Conservation (phyloP, 2,888 invertebrate species). For the Oxycera nigricornis region DNA sequence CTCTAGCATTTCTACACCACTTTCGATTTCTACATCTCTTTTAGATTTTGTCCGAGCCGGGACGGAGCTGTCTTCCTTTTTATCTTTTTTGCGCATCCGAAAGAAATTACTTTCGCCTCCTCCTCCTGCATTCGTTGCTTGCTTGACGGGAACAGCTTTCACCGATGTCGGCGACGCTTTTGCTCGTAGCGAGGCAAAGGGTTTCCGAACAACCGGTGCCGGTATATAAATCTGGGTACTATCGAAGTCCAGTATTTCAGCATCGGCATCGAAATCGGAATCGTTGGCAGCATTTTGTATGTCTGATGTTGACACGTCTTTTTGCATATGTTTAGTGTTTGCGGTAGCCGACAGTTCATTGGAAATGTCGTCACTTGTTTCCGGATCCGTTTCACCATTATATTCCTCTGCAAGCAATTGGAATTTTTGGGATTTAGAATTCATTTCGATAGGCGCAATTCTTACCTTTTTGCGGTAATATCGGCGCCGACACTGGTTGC, state of each 20-base stretch:
- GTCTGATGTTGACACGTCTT: background rate
- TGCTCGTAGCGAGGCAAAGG: conserved; percentile 15
- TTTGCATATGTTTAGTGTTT: background rate
- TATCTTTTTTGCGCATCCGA: conserved; percentile 52
- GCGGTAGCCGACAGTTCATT: conserved; percentile 46
- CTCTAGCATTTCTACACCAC: conserved; percentile 61
- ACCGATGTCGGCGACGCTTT: background rate
- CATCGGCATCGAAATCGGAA: conserved; percentile 29
- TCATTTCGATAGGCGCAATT: background rate
- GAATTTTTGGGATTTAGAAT: too few species aligned
- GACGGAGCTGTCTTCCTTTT: conserved; percentile 41
- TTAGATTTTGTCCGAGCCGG: conserved; percentile 40
- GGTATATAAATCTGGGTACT: background rate
- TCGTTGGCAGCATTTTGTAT: background rate
- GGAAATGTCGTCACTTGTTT: conserved; percentile 57
- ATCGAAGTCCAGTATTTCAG: conserved; percentile 14
- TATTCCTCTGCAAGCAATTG: background rate
- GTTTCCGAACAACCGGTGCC: background rate
- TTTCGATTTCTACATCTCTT: conserved; percentile 58
- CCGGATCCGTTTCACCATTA: conserved; percentile 56
- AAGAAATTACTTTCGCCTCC: conserved; percentile 49
- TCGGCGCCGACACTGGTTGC: background rate
- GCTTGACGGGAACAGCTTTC: background rate
- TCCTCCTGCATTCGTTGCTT: background rate
- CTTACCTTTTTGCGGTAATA: background rate